Percentiles rank a stretch among this genome's conserved stretches.
Evolutionary conservation across 2,113 vertebrate species (phyloP).

Genomic region (Lamprotornis superbus): DNA sequence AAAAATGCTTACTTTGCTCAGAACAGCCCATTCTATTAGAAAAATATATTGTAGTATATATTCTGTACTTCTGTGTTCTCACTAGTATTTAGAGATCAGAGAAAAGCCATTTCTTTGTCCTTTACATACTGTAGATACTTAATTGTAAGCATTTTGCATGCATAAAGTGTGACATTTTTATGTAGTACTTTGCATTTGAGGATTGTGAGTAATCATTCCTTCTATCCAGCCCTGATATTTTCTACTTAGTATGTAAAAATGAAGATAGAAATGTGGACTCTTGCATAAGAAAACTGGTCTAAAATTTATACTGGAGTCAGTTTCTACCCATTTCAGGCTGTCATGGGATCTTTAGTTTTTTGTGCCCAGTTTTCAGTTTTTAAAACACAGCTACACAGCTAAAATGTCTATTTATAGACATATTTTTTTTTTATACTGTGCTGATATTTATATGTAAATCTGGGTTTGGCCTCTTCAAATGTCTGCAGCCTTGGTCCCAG

Average conservation of each 20-base stretch:
- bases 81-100: not conserved
- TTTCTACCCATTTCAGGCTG: not conserved
- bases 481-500: not conserved
- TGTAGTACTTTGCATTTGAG: not conserved
- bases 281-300: not conserved
- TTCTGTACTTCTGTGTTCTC: not conserved
- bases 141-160: not conserved
- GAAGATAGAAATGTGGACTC: not conserved
- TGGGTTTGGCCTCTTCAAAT: not conserved
- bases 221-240: not conserved
- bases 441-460: not conserved
- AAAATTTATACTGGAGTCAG: not conserved
- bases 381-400: not conserved
- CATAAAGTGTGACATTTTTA: not conserved
- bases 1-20: not conserved
- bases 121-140: not conserved
- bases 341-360: not conserved
- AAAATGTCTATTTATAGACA: not conserved
- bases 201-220: not conserved
- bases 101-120: not conserved
- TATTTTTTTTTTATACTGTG: not conserved
- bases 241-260: not conserved
- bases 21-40: not conserved
- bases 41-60: not conserved
- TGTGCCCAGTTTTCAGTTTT: accelerated